A percentile compares a stretch with the other conserved stretches of the same genome.
Conservation (phyloP, 1,140 invertebrate genomes). For the Rhyacophila brunnea region DNA sequence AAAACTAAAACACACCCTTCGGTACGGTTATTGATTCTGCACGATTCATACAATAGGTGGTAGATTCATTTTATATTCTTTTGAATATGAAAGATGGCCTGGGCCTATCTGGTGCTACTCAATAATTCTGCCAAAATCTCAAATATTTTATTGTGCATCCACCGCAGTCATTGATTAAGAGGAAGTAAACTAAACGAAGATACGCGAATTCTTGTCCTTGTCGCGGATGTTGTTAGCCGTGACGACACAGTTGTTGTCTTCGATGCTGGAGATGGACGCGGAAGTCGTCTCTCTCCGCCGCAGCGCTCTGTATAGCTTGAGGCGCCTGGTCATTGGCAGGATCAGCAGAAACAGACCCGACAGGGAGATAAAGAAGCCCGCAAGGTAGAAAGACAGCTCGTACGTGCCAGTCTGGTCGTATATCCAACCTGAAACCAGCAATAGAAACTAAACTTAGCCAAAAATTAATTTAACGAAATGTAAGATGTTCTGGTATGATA, state of each 20-base stretch:
- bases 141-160: no score
- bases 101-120: no score
- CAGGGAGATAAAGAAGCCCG: slow-evolving; percentile 80
- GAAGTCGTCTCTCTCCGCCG: slow-evolving; percentile 12
- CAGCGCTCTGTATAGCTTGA: slow-evolving; percentile 37
- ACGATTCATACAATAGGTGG: no score
- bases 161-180: no score
- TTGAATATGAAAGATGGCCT: no score
- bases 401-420: slow-evolving; percentile 77
- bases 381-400: slow-evolving; percentile 82
- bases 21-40: no score
- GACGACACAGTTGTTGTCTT: slow-evolving; percentile 14
- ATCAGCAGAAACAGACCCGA: slow-evolving; percentile 78
- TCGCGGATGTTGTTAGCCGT: slow-evolving; percentile 25
- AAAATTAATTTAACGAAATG: no score
- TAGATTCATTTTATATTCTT: no score
- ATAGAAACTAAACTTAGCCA: no score
- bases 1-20: no score
- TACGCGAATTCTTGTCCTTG: slow-evolving; percentile 25
- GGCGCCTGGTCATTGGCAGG: slow-evolving; percentile 57
- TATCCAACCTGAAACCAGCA: slow-evolving; percentile 68
- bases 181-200: slow-evolving; percentile 25
- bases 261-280: slow-evolving; percentile 20
- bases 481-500: no score
- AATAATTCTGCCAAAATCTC: no score